Percentiles rank a stretch among this genome's conserved stretches.
phyloP scores from a whole-genome alignment of 2,113 vertebrate species.

The Pomatostomus ruficeps region DNA sequence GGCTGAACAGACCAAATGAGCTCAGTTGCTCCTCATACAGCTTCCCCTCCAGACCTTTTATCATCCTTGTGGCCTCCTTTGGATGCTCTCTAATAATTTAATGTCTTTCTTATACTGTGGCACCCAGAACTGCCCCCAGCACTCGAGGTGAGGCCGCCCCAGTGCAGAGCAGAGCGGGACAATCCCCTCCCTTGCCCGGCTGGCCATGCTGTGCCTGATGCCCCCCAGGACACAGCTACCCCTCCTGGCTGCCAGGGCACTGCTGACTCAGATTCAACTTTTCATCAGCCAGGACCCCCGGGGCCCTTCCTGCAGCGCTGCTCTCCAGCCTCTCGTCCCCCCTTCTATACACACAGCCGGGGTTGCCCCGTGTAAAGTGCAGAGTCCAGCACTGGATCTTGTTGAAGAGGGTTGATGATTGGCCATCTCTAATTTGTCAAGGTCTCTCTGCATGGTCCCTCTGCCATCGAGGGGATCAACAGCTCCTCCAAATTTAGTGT shows the following conservation, averaged over 20 bases:
- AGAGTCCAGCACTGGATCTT: not conserved
- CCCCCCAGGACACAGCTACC: fast-evolving
- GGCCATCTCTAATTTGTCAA: not conserved
- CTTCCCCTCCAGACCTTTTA: not conserved
- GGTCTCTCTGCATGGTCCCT: not conserved
- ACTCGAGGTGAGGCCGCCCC: fast-evolving
- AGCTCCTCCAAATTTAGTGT: not conserved
- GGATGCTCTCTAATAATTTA: not conserved
- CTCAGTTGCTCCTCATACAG: not conserved
- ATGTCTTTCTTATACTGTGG: fast-evolving
- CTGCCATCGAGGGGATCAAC: fast-evolving
- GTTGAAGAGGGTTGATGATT: not conserved
- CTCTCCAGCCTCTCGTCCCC: not conserved
- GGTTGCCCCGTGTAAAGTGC: no score
- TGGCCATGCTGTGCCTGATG: not conserved
- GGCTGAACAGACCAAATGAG: not conserved
- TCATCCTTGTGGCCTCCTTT: not conserved
- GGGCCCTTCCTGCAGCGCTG: fast-evolving
- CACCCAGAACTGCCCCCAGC: not conserved
- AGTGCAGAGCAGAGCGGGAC: not conserved
- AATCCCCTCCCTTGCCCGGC: fast-evolving
- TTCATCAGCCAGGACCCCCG: fast-evolving
- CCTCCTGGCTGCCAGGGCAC: not conserved
- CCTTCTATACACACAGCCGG: fast-evolving
- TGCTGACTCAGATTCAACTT: fast-evolving